These are phyloP conservation scores for Siniperca scherzeri DNA, from an alignment of 2,797 vertebrate genomes.

Conservation along the genomic window DNA sequence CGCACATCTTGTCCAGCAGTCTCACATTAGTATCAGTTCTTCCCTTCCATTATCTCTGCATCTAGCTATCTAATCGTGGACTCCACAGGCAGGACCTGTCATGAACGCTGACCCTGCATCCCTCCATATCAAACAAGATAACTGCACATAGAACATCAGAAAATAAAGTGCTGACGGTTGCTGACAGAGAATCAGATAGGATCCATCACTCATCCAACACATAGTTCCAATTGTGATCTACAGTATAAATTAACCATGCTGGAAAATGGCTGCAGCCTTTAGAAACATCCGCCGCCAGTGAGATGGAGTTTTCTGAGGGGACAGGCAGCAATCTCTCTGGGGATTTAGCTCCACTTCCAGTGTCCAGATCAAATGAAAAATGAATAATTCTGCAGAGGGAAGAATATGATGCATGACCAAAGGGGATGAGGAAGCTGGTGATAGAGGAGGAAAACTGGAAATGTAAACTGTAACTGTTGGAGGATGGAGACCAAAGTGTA, in stretches of 20 bases:
- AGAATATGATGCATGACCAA: conserved; percentile 69
- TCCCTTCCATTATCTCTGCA: conserved; percentile 55
- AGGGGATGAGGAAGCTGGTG: conserved; percentile 57
- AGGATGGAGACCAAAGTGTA: conserved; percentile 17
- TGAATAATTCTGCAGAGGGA: conserved; percentile 62
- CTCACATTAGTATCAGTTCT: conserved; percentile 50
- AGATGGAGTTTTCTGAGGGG: conserved; percentile 47
- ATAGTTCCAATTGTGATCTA: conserved; percentile 50
- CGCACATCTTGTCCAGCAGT: conserved; percentile 23
- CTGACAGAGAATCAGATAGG: conserved; percentile 48
- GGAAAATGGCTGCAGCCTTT: conserved; percentile 38
- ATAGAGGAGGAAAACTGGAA: conserved; percentile 34
- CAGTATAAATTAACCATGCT: conserved; percentile 69
- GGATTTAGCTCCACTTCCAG: conserved; percentile 58
- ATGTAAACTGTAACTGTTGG: conserved; percentile 44
- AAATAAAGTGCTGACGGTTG: conserved; percentile 59
- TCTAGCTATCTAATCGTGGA: conserved; percentile 57
- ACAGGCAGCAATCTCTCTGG: conserved; percentile 55
- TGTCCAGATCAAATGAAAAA: conserved; percentile 78
- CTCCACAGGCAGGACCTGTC: conserved; percentile 36
- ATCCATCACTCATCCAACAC: conserved; percentile 57
- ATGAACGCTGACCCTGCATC: conserved; percentile 6
- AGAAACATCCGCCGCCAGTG: conserved; percentile 2
- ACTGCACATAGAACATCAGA: conserved; percentile 22
- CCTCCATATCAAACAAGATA: conserved; percentile 48